A percentile compares a stretch with the other conserved stretches of the same genome.
Evolutionary conservation across 2,113 vertebrate species (phyloP).

Genomic region (Coregonus clupeaformis): DNA sequence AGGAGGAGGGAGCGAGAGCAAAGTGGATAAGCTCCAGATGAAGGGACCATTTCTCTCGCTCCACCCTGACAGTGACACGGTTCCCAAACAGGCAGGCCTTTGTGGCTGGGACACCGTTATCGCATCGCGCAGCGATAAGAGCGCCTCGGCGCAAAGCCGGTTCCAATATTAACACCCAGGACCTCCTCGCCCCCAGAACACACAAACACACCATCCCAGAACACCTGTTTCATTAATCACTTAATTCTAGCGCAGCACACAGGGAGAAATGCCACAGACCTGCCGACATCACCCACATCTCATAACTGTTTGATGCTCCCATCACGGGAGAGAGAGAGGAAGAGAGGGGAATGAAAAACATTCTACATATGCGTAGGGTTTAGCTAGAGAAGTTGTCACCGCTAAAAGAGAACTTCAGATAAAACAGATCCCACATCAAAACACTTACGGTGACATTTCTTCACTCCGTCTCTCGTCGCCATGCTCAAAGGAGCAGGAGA

Average conservation of each 20-base stretch:
- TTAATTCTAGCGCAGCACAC: conserved; percentile 63
- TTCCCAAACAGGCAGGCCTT: conserved; percentile 68
- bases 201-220: conserved; percentile 56
- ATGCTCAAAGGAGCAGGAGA: conserved; percentile 74
- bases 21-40: conserved; percentile 78
- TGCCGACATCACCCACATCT: conserved; percentile 62
- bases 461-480: conserved; percentile 58
- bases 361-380: conserved; percentile 75
- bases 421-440: conserved; percentile 76
- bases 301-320: conserved; percentile 67
- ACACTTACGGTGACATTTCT: conserved; percentile 75
- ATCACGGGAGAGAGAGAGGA: conserved; percentile 42
- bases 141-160: conserved; percentile 60
- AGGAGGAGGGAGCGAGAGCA: conserved; percentile 45
- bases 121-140: conserved; percentile 60
- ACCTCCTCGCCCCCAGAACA: conserved; percentile 56
- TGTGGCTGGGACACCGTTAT: conserved; percentile 70
- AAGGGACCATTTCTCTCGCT: conserved; percentile 66
- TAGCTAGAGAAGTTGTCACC: conserved; percentile 72
- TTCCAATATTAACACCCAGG: conserved; percentile 74
- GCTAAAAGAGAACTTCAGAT: conserved; percentile 76
- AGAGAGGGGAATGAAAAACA: conserved; percentile 54
- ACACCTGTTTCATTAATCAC: conserved; percentile 79
- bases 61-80: conserved; percentile 67
- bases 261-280: conserved; percentile 69